phyloP scores from a whole-genome alignment of 2,888 invertebrate species.

The Drosophila suboccidentalis region DNA sequence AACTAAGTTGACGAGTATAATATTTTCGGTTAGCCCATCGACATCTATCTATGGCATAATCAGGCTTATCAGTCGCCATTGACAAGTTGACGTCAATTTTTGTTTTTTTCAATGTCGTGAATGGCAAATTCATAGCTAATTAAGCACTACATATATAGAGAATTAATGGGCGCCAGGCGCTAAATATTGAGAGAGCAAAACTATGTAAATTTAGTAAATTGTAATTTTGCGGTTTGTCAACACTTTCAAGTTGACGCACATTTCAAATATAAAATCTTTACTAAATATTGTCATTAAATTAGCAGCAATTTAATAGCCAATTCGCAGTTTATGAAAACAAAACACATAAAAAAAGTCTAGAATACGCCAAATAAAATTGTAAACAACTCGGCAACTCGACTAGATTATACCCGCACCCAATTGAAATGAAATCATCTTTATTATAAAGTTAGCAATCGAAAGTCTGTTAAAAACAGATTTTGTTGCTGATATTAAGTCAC shows the following conservation, averaged over 20 bases:
- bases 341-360: neutral
- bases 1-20: neutral
- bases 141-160: conserved; percentile 7
- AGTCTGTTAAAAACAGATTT: conserved; percentile 3
- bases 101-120: conserved; percentile 38
- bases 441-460: conserved; percentile 11
- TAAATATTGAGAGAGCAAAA: conserved; percentile 9
- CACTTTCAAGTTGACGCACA: conserved; percentile 7
- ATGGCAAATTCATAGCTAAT: conserved; percentile 42
- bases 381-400: conserved; percentile 1
- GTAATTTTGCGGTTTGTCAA: conserved; percentile 4
- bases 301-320: conserved; percentile 10
- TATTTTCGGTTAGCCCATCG: neutral
- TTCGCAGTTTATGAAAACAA: conserved; percentile 12
- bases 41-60: conserved; percentile 3
- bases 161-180: conserved; percentile 23
- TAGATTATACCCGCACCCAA: conserved; percentile 6
- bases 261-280: neutral
- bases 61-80: conserved; percentile 45
- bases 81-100: conserved; percentile 50
- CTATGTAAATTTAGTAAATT: conserved; percentile 14
- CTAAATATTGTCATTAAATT: conserved; percentile 8
- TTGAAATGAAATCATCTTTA: conserved; percentile 13
- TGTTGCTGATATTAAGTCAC: neutral
- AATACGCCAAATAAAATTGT: conserved; percentile 2